A percentile compares a stretch with the other conserved stretches of the same genome.
Evolutionary conservation across 2,797 vertebrate species (phyloP).

Genomic region (Ctenochaetus hawaiiensis): DNA sequence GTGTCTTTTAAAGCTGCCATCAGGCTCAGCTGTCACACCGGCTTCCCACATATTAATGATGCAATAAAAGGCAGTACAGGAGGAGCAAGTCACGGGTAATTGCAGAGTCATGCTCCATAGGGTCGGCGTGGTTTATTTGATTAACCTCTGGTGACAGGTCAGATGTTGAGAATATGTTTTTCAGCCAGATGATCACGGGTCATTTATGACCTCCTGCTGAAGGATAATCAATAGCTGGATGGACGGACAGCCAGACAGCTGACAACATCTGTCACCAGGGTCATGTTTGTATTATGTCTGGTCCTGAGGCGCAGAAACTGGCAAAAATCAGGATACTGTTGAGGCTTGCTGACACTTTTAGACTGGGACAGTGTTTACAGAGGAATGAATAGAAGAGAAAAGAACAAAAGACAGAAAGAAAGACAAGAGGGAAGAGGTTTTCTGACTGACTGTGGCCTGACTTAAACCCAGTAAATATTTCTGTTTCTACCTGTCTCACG

Average conservation of each 20-base stretch:
- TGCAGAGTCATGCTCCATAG: slow-evolving; percentile 62
- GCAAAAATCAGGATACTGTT: slow-evolving; percentile 30
- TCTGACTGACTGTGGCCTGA: background rate
- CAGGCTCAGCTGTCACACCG: slow-evolving; percentile 25
- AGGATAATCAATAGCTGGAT: slow-evolving; percentile 63
- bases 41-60: slow-evolving; percentile 56
- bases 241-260: slow-evolving; percentile 46
- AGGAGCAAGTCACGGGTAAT: slow-evolving; percentile 64
- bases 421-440: background rate
- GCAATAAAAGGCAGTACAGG: slow-evolving; percentile 62
- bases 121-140: slow-evolving; percentile 66
- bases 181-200: slow-evolving; percentile 59
- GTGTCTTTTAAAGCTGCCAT: slow-evolving; percentile 19
- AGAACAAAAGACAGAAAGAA: background rate
- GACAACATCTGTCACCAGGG: slow-evolving; percentile 54
- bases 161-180: slow-evolving; percentile 66
- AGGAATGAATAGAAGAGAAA: slow-evolving; percentile 7
- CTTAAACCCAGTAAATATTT: slow-evolving; percentile 24
- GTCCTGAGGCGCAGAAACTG: slow-evolving; percentile 24
- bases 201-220: slow-evolving; percentile 64
- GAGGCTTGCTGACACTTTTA: slow-evolving; percentile 28
- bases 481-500: slow-evolving; percentile 32
- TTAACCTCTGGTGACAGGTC: slow-evolving; percentile 69
- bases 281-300: slow-evolving; percentile 76
- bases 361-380: slow-evolving; percentile 36